These are phyloP conservation scores for Hypomecis atomaria DNA, from an alignment of 2,888 invertebrate genomes.

Conservation along the genomic window DNA sequence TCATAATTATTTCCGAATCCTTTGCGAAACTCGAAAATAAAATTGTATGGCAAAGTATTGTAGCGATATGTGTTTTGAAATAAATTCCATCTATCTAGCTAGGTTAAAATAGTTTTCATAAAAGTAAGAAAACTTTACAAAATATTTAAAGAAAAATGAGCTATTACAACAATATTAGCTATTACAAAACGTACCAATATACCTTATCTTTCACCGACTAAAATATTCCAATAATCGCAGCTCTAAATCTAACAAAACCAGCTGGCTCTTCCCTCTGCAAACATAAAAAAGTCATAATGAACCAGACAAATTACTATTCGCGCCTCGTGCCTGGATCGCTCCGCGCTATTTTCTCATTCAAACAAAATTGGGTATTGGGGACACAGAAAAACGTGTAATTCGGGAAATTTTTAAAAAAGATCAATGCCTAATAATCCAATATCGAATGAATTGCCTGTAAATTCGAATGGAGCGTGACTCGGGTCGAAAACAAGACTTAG, in stretches of 20 bases:
- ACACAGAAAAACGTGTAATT: constrained; percentile 49
- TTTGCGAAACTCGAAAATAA: no score
- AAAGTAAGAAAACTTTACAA: no score
- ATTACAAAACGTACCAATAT: no score
- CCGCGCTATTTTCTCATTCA: constrained; percentile 70
- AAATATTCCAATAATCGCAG: constrained; percentile 21
- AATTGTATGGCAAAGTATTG: no score
- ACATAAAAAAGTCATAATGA: constrained; percentile 44
- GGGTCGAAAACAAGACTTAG: constrained; percentile 47
- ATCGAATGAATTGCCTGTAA: constrained; percentile 82
- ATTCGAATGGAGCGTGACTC: constrained; percentile 74
- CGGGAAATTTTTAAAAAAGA: constrained; percentile 72
- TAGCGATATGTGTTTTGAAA: no score
- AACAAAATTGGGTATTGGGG: constrained; percentile 67
- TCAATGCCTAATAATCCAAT: constrained; percentile 83
- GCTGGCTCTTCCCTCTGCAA: constrained; percentile 25
- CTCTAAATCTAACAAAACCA: constrained; percentile 24
- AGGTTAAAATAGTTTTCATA: no score
- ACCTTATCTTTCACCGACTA: not conserved
- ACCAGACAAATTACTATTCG: constrained; percentile 61
- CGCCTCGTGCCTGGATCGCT: constrained; percentile 64
- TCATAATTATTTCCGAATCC: no score
- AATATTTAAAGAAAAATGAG: no score
- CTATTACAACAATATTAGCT: no score
- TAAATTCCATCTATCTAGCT: no score